These are phyloP conservation scores for Drosophila kepulauana DNA, from an alignment of 1,140 invertebrate genomes.

Conservation along the genomic window DNA sequence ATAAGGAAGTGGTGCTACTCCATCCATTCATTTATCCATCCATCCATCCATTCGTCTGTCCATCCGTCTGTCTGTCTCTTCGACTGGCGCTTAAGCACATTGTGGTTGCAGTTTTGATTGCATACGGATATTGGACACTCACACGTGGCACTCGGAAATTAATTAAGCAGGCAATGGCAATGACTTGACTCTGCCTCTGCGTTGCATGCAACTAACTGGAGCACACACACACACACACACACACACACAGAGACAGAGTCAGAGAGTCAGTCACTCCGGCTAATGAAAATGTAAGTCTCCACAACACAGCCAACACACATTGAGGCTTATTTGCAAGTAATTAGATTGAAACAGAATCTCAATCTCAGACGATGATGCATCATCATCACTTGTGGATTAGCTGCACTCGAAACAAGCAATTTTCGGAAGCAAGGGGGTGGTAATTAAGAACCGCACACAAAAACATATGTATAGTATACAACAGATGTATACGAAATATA, in stretches of 20 bases:
- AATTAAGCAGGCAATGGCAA: conserved; percentile 59
- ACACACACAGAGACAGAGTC: not conserved
- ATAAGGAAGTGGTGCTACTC: conserved; percentile 33
- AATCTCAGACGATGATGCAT: conserved; percentile 20
- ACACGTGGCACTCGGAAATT: conserved; percentile 76
- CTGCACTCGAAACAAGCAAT: conserved; percentile 9
- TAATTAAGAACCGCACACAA: conserved; percentile 68
- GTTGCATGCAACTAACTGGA: conserved; percentile 21
- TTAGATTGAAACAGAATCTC: conserved; percentile 52
- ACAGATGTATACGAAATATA: not conserved
- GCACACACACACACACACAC: not conserved
- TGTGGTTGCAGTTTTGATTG: conserved; percentile 52
- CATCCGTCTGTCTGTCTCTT: not conserved
- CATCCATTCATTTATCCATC: conserved; percentile 2
- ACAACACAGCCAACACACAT: conserved; percentile 2
- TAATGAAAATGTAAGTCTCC: conserved; percentile 73
- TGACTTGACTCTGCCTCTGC: not conserved
- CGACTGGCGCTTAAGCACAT: conserved; percentile 44
- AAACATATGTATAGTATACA: conserved; percentile 10
- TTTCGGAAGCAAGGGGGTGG: conserved; percentile 31
- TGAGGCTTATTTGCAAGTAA: conserved; percentile 60
- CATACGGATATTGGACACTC: conserved; percentile 76
- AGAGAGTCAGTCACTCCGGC: conserved; percentile 21
- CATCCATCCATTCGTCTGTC: not conserved
- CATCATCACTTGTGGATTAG: conserved; percentile 50